phyloP scores from a whole-genome alignment of 1,140 invertebrate species.

The Temnothorax nylanderi region DNA sequence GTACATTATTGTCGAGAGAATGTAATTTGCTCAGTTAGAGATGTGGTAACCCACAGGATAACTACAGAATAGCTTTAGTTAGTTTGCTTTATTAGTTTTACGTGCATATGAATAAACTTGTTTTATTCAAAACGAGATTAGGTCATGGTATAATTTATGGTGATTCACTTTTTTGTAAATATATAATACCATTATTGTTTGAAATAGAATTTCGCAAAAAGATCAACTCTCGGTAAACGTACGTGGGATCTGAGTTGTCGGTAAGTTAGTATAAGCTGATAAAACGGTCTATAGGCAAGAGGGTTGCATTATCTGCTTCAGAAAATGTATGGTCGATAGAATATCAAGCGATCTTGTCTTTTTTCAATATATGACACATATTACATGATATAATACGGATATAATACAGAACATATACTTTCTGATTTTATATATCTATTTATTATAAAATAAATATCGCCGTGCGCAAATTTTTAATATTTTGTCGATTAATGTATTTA shows the following conservation, averaged over 20 bases:
- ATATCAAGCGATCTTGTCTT: background rate
- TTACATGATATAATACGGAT: background rate
- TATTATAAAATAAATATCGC: background rate
- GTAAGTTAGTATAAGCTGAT: slow-evolving; percentile 54
- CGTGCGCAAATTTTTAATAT: background rate
- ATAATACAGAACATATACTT: background rate
- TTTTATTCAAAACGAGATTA: background rate
- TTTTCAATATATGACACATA: background rate
- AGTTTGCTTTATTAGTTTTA: background rate
- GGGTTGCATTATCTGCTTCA: slow-evolving; percentile 21
- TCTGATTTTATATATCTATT: background rate
- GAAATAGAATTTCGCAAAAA: background rate
- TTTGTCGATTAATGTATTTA: background rate
- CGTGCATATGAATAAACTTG: background rate
- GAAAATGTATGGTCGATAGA: background rate
- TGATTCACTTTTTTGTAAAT: background rate
- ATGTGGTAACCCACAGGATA: background rate
- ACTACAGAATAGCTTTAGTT: background rate
- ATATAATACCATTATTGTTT: background rate
- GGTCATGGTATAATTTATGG: background rate
- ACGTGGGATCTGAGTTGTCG: slow-evolving; percentile 3
- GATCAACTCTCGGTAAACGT: slow-evolving; percentile 34
- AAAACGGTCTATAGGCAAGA: background rate
- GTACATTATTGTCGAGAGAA: background rate
- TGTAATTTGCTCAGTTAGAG: background rate